Evolutionary conservation across 1,140 invertebrate species (phyloP).

Genomic region (Drosophila murphyi): DNA sequence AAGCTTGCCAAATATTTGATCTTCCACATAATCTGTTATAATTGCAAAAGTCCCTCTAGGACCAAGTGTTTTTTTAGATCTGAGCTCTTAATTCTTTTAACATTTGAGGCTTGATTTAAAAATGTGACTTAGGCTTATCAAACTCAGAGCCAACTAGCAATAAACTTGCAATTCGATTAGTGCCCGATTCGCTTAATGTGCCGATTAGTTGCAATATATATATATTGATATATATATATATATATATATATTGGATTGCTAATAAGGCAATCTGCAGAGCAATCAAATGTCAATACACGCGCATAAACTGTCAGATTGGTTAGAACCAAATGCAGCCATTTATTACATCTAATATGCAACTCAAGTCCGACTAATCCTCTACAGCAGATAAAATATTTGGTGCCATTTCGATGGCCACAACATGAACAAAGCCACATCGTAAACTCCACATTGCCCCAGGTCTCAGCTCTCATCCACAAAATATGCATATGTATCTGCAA

Average conservation of each 20-base stretch:
- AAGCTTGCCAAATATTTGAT: no score
- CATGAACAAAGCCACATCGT: constrained; percentile 76
- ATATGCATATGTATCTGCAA: no score
- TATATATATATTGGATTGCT: constrained; percentile 17
- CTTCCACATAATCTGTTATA: no score
- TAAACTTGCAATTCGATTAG: constrained; percentile 16
- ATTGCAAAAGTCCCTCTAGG: no score
- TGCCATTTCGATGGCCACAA: constrained; percentile 68
- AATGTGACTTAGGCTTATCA: no score
- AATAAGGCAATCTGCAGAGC: constrained; percentile 73
- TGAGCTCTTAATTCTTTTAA: no score
- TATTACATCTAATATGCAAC: constrained; percentile 60
- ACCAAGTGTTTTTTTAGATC: no score
- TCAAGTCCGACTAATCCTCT: constrained; percentile 42
- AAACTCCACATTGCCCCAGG: constrained; percentile 50
- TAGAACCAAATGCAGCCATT: constrained; percentile 63
- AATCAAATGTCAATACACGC: constrained; percentile 77
- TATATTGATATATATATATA: not conserved
- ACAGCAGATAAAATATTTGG: constrained; percentile 73
- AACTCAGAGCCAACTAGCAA: no score
- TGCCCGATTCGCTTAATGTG: constrained; percentile 1
- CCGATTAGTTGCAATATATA: constrained; percentile 18
- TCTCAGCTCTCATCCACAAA: not conserved
- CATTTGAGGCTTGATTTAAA: not conserved
- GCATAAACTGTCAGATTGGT: constrained; percentile 60